These are phyloP conservation scores for Sebastes elongatus DNA, from an alignment of 2,797 vertebrate species.

Conservation along the genomic window DNA sequence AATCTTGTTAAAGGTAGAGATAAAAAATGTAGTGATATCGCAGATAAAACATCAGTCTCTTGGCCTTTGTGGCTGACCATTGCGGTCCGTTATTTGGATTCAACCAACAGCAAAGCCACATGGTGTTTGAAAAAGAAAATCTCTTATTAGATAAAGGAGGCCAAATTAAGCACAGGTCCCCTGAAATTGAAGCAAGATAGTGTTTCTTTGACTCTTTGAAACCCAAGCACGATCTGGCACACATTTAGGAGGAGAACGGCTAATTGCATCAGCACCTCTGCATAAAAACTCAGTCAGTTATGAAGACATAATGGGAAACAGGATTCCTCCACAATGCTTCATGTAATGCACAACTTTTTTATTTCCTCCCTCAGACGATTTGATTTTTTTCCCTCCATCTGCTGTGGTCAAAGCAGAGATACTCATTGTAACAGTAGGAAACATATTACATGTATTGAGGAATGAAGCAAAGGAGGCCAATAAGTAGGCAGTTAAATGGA, in stretches of 20 bases:
- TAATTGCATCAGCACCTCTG: conserved; percentile 82
- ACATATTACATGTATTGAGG: conserved; percentile 60
- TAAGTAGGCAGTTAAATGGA: conserved; percentile 76
- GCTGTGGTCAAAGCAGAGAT: conserved; percentile 62
- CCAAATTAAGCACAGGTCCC: conserved; percentile 76
- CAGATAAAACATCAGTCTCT: conserved; percentile 58
- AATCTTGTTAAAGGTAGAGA: conserved; percentile 57
- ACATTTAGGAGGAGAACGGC: conserved; percentile 55
- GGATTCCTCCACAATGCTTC: conserved; percentile 65
- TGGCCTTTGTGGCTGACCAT: conserved; percentile 41
- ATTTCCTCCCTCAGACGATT: conserved; percentile 39
- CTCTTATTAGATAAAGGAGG: conserved; percentile 75
- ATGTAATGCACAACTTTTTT: conserved; percentile 66
- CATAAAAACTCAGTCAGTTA: conserved; percentile 74
- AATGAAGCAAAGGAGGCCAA: conserved; percentile 66
- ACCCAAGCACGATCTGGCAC: conserved; percentile 73
- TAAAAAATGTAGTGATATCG: conserved; percentile 43
- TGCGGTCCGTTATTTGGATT: conserved; percentile 67
- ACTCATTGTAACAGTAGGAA: conserved; percentile 62
- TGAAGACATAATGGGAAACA: conserved; percentile 79
- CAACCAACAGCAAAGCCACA: conserved; percentile 67
- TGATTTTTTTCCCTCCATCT: conserved; percentile 10
- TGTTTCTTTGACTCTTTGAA: conserved; percentile 79
- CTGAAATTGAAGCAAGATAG: conserved; percentile 73
- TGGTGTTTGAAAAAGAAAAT: conserved; percentile 65